Base-by-base conservation (phyloP, 2,797 vertebrate species). In the Neopelma chrysocephalum region DNA sequence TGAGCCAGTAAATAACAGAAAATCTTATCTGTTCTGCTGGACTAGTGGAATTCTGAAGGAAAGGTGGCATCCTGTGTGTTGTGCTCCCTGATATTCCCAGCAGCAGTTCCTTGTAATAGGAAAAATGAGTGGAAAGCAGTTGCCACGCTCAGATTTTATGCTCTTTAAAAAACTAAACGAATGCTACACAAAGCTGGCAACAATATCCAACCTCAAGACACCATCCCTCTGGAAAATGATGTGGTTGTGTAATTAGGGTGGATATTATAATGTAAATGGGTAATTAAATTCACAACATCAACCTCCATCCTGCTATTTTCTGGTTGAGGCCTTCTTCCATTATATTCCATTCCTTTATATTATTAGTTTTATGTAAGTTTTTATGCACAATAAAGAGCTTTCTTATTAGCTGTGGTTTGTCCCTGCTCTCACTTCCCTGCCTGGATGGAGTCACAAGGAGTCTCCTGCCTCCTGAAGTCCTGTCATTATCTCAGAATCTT, bases 361-460 rank as follows among this genome's bases (percentile, higher is more conserved):
- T 56, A 56, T 9, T 13, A 81, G 65, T 57, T 87, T 72, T 73
- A 73, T 57, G 66, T 19, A 80, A 75, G n/a, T 66, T 82, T 81
- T 69, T 65, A 53, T 45, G 82, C 27, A 73, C 75, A 82, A 71
- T 58, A 62, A 91, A 70, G 89, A 87, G 66, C 42, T 78, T 78
- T 70, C 25, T 61, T 65, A 61, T 81, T 78, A 87, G 75, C 89
- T 82, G 51, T 32, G 87, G 25, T 58, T 87, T 34, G 36, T 73
- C 83, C 72, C 2, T 60, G 64, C 66, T 85, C 90, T 75, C 57
- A 8, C 56, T 72, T 26, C 48, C 75, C 90, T 71, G 87, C 81
- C 84, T 40, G 56, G 73, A 48, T 10, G 89, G 90, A 96, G 85
- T 91, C 90, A 91, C 64, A 31, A 93, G 27, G 85, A 89, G 82